Conservation (phyloP, 2,797 vertebrate genomes). For the Harpagifer antarcticus region DNA sequence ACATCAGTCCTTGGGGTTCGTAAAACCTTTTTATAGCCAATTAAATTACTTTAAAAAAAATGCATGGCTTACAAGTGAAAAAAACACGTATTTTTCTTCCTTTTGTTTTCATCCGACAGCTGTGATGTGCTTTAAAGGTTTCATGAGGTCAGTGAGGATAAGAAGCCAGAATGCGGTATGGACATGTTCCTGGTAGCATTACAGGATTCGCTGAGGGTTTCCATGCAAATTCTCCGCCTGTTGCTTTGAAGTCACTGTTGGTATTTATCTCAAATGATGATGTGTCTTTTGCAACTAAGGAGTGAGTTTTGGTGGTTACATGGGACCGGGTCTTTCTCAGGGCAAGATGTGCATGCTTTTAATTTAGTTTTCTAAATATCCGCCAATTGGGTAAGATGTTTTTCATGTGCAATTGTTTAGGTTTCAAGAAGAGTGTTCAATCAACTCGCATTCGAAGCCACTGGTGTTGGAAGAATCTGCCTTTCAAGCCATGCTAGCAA, state of each 20-base stretch:
- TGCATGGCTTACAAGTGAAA: background rate
- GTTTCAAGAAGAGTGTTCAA: conserved; percentile 28
- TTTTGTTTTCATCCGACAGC: conserved; percentile 55
- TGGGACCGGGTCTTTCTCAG: conserved; percentile 15
- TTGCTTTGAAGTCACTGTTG: conserved; percentile 75
- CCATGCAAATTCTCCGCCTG: conserved; percentile 55
- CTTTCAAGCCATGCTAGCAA: background rate
- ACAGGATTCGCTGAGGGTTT: conserved; percentile 69
- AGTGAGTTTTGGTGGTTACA: conserved; percentile 23
- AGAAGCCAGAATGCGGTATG: conserved; percentile 72
- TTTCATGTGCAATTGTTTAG: conserved; percentile 7
- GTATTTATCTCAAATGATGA: conserved; percentile 75
- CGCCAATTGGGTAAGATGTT: conserved; percentile 1
- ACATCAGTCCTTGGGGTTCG: conserved; percentile 14
- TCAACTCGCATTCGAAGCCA: conserved; percentile 1
- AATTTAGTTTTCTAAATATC: conserved; percentile 26
- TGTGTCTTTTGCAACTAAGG: conserved; percentile 40
- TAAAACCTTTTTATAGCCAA: conserved; percentile 29
- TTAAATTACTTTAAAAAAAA: conserved; percentile 37
- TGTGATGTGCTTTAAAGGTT: conserved; percentile 60
- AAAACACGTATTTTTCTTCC: background rate
- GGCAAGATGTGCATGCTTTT: conserved; percentile 14
- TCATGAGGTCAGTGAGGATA: conserved; percentile 63
- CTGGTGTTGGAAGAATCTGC: background rate
- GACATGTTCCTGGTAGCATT: conserved; percentile 71